These are phyloP conservation scores for Frieseomelitta varia DNA, from an alignment of 1,140 invertebrate genomes.

Conservation along the genomic window DNA sequence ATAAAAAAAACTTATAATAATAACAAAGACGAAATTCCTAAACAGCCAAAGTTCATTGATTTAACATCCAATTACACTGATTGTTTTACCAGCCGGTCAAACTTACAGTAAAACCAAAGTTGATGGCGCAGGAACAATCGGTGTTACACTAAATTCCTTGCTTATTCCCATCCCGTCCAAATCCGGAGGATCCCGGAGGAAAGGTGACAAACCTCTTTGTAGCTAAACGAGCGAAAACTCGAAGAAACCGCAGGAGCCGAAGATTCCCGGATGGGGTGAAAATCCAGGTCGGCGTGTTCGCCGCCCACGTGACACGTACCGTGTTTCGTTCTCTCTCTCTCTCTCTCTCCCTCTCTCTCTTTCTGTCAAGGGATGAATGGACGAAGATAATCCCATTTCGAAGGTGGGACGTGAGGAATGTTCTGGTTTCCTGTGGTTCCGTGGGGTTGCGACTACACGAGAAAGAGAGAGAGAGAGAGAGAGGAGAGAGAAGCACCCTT, in stretches of 20 bases:
- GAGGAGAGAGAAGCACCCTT: slow-evolving; percentile 38
- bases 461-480: not conserved
- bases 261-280: slow-evolving; percentile 9
- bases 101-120: too few species aligned
- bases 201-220: rapidly evolving
- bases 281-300: slow-evolving; percentile 25
- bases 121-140: too few species aligned
- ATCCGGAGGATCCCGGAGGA: not conserved
- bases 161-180: too few species aligned
- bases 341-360: not conserved
- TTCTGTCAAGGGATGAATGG: slow-evolving; percentile 51
- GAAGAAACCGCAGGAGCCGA: not conserved
- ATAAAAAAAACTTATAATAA: too few species aligned
- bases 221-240: not conserved
- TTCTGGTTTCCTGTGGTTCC: slow-evolving; percentile 55
- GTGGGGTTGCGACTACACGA: slow-evolving; percentile 40
- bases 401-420: slow-evolving; percentile 62
- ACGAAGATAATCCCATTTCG: slow-evolving; percentile 63
- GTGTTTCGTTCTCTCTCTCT: not conserved
- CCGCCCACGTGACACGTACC: slow-evolving; percentile 46
- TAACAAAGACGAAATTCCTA: too few species aligned
- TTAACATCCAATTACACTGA: too few species aligned
- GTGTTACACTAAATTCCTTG: too few species aligned
- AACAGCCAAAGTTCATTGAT: too few species aligned
- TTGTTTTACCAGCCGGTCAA: too few species aligned